These are phyloP conservation scores for Hofmannophila pseudospretella DNA, from an alignment of 2,888 invertebrate species.

Conservation along the genomic window DNA sequence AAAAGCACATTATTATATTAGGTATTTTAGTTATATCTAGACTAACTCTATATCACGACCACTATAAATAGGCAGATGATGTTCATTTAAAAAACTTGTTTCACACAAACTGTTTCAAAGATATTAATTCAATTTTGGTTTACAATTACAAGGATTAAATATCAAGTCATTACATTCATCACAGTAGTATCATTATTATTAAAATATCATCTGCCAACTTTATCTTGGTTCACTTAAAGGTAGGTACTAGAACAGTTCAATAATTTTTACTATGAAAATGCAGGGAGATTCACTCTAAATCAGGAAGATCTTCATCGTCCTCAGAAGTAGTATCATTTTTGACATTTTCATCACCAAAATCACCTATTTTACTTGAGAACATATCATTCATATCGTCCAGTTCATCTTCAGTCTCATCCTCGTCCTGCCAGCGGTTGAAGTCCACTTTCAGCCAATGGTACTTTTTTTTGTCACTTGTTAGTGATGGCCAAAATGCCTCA, in stretches of 20 bases:
- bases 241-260: conserved; percentile 38
- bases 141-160: too few species aligned
- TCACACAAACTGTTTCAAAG: too few species aligned
- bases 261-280: conserved; percentile 24
- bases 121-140: too few species aligned
- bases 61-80: neutral
- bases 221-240: too few species aligned
- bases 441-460: conserved; percentile 98
- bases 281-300: conserved; percentile 72
- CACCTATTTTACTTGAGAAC: conserved; percentile 50
- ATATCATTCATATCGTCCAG: conserved; percentile 52
- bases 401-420: conserved; percentile 94
- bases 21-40: too few species aligned
- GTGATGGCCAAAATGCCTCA: conserved; percentile 90
- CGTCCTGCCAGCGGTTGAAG: conserved; percentile 98
- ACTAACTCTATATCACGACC: too few species aligned
- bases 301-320: conserved; percentile 84
- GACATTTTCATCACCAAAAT: conserved; percentile 52
- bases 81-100: too few species aligned
- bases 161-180: too few species aligned
- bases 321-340: conserved; percentile 83
- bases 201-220: neutral
- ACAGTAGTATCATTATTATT: neutral
- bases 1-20: conserved; percentile 12
- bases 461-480: conserved; percentile 92